These are phyloP conservation scores for Crax fasciolata DNA, from an alignment of 2,797 vertebrate species.

Conservation along the genomic window DNA sequence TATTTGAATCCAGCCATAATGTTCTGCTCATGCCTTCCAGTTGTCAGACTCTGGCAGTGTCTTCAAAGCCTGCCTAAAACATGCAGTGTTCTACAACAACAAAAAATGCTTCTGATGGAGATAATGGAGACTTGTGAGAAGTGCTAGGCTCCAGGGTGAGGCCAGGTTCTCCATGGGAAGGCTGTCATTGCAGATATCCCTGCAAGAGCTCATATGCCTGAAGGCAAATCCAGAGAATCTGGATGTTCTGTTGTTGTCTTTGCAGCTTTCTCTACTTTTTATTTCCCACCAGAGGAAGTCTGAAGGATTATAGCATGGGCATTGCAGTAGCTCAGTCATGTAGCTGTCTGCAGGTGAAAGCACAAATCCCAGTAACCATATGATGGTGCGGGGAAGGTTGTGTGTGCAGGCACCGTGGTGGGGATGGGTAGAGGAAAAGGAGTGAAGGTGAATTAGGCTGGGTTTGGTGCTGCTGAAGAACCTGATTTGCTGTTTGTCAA, in stretches of 20 bases:
- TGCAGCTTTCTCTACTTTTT: neutral
- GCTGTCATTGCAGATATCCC: neutral
- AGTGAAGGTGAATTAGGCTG: neutral
- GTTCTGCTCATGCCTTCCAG: neutral
- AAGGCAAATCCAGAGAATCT: neutral
- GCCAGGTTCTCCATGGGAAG: accelerated
- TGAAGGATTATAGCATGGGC: neutral
- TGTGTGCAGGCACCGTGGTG: neutral
- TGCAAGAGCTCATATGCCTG: neutral
- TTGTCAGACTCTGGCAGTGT: neutral
- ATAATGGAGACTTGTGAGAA: neutral
- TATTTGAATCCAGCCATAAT: slow-evolving; percentile 22
- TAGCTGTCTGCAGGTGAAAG: neutral
- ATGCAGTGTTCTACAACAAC: slow-evolving; percentile 58
- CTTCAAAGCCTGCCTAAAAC: slow-evolving; percentile 65
- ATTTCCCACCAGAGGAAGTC: neutral
- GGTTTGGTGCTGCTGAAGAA: neutral
- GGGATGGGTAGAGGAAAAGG: neutral
- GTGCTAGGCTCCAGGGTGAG: neutral
- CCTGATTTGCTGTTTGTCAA: neutral
- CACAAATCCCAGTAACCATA: neutral
- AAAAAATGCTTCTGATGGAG: neutral
- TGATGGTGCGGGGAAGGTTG: neutral
- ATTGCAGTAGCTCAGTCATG: neutral
- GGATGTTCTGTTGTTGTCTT: neutral